A percentile compares a stretch with the other conserved stretches of the same genome.
phyloP scores from a whole-genome alignment of 2,113 vertebrate genomes.

The Todiramphus chloris region DNA sequence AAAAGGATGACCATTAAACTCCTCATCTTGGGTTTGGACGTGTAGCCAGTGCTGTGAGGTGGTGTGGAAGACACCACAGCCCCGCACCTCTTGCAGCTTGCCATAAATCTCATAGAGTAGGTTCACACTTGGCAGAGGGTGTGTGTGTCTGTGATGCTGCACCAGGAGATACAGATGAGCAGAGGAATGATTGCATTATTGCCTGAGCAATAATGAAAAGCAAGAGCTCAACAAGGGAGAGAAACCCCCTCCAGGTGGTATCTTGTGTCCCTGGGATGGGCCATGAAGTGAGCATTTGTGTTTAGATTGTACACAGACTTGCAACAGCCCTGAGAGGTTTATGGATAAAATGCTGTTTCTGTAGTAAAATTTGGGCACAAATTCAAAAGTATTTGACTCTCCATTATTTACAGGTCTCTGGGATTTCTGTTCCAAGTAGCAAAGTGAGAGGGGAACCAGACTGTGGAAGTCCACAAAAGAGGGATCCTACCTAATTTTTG shows the following conservation, averaged over 20 bases:
- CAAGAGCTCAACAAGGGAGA: background rate
- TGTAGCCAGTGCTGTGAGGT: fast-evolving
- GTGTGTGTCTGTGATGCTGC: background rate
- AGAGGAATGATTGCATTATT: background rate
- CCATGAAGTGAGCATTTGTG: fast-evolving
- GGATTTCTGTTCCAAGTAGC: background rate
- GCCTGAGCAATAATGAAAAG: background rate
- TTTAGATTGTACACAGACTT: background rate
- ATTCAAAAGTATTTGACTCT: background rate
- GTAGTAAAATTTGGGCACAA: background rate
- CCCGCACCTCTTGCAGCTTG: background rate
- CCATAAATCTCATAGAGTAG: background rate
- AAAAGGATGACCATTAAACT: background rate
- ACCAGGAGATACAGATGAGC: background rate
- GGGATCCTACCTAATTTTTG: background rate
- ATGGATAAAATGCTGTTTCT: background rate
- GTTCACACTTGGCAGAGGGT: background rate
- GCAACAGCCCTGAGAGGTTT: background rate
- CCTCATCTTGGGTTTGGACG: background rate
- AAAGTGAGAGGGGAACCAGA: background rate
- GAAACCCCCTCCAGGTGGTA: background rate
- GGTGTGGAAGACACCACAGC: background rate
- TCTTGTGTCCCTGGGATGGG: fast-evolving
- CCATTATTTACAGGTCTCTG: background rate
- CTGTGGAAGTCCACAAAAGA: background rate